Evolutionary conservation across 1,140 invertebrate genomes (phyloP).

Genomic region (Sycobia sp.): DNA sequence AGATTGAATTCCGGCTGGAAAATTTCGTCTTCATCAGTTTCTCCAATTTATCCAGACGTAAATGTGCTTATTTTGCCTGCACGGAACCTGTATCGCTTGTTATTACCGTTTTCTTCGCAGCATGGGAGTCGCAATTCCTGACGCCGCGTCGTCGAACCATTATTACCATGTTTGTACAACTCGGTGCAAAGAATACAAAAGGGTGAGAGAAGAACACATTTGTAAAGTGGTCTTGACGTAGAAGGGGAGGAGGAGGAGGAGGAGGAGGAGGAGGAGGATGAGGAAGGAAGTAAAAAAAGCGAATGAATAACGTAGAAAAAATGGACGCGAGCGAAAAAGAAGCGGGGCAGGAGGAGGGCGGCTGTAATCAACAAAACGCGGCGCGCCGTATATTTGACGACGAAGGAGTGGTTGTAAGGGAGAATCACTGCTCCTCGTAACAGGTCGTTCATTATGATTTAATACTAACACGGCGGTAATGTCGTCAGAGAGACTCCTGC

Average conservation of each 20-base stretch:
- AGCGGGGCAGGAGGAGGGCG: neutral
- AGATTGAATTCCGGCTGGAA: no score
- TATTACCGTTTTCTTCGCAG: conserved; percentile 23
- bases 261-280: no score
- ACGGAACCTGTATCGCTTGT: no score
- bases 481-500: conserved; percentile 61
- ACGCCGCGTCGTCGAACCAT: conserved; percentile 22
- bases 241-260: neutral
- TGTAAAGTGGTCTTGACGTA: conserved; percentile 15
- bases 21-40: no score
- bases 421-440: conserved; percentile 49
- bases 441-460: conserved; percentile 63
- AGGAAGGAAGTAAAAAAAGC: no score
- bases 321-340: neutral
- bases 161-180: conserved; percentile 21
- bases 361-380: conserved; percentile 40
- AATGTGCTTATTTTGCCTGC: no score
- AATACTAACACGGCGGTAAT: conserved; percentile 63
- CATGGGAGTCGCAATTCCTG: conserved; percentile 6
- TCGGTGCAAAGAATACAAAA: conserved; percentile 22
- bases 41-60: no score
- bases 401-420: conserved; percentile 45
- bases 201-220: conserved; percentile 21
- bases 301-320: neutral
- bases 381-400: conserved; percentile 33